Evolutionary conservation across 2,113 vertebrate species (phyloP), one percentile per base, ranked within the genome.

Genomic region (Hydrolagus affinis): DNA sequence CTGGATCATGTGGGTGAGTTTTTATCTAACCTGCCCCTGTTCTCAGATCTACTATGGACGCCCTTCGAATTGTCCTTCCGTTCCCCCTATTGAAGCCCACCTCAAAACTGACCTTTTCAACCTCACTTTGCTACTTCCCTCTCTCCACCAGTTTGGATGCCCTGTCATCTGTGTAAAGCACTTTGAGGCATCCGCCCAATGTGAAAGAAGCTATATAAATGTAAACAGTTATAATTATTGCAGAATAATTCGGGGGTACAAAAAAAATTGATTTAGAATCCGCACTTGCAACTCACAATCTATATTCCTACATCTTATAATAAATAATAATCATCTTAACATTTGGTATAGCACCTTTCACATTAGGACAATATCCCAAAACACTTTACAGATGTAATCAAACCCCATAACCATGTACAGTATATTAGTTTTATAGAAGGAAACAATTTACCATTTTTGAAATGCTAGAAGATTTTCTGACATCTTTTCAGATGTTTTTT

Each of bases 381-480:
- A 6, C 44, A 44, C 44, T 44, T 44, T 6, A 44, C 44, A 44
- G 44, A 6, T 44, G 6, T 44, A 44, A 6, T 44, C 44, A 44
- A 44, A 44, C 44, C 44, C 44, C 44, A 44, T 6, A 44, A 44
- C 2, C 11, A 72, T 19, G 32, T 64, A 77, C 44, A 64, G n/a
- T 28, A n/a, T n/a, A 28, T 25, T 80, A 30, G 14, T 30, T 64
- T 17, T 28, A 25, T 30, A 11, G 3, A 3, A 62, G 15, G 28
- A 83, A 30, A 30, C 15, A 30, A 68, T 83, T 83, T 68, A 98
- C 97, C 98, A 99, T 89, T 92, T 92, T 87, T 93, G 90, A 90
- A 97, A 89, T 4, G 96, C 95, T 85, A 92, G 93, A 25, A 85
- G 60, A 87, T 88, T 94, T 21, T 93, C 90, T 88, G 85, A 94